Conservation (phyloP, 2,888 invertebrate species). For the Pseudococcus longispinus region DNA sequence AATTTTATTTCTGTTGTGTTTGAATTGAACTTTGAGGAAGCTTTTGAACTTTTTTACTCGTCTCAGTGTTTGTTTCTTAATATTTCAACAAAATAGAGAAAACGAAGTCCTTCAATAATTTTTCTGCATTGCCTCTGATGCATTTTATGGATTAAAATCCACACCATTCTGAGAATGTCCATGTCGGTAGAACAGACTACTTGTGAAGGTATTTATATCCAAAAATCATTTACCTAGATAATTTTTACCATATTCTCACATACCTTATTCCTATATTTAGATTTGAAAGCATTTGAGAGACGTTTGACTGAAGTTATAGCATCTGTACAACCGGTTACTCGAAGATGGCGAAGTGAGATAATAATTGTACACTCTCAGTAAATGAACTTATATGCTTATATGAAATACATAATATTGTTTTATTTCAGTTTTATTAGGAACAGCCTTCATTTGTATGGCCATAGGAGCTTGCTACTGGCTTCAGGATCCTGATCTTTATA, state of each 20-base stretch:
- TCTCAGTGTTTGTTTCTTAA: neutral
- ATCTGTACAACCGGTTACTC: slow-evolving; percentile 91
- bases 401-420: neutral
- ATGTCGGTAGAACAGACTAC: slow-evolving; percentile 87
- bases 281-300: slow-evolving; percentile 97
- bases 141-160: neutral
- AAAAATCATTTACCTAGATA: neutral
- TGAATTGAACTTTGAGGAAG: neutral
- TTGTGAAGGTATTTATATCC: slow-evolving; percentile 77
- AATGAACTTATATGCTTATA: neutral
- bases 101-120: neutral
- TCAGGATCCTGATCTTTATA: slow-evolving; percentile 90
- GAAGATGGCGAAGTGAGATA: slow-evolving; percentile 91
- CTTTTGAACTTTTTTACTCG: neutral
- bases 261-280: slow-evolving; percentile 66
- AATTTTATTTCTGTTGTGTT: neutral
- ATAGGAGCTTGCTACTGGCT: slow-evolving; percentile 97
- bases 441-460: slow-evolving; percentile 88
- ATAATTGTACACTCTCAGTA: too few relatives aligned
- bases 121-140: neutral
- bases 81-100: neutral
- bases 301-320: slow-evolving; percentile 96
- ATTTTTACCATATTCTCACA: neutral
- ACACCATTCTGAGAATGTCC: slow-evolving; percentile 61
- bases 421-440: slow-evolving; percentile 79